These are phyloP conservation scores for Bombus confusus DNA, from an alignment of 1,140 invertebrate genomes.

Conservation along the genomic window DNA sequence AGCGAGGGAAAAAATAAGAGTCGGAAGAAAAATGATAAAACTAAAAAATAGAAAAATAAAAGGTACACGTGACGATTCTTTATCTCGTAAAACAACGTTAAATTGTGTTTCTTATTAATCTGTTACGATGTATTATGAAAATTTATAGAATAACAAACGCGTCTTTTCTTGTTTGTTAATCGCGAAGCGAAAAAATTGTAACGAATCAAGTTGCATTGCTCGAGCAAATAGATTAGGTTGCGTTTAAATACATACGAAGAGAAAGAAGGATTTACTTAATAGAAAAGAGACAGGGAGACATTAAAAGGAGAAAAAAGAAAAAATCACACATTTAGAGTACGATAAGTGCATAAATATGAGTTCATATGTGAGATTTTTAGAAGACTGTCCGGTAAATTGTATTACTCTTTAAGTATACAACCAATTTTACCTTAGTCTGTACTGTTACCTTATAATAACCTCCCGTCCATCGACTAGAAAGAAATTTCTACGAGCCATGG, in stretches of 20 bases:
- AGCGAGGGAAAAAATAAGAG: background rate
- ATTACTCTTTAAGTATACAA: background rate
- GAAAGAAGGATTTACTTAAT: background rate
- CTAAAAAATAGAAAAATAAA: background rate
- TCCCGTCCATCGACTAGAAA: slow-evolving; percentile 17
- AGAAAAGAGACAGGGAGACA: no score
- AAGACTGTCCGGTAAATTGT: slow-evolving; percentile 10
- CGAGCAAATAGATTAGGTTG: background rate
- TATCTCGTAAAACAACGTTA: background rate
- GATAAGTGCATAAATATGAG: background rate
- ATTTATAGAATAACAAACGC: background rate
- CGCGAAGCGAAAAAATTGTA: background rate
- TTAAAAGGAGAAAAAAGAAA: background rate
- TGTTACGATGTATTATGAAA: background rate
- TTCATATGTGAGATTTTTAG: background rate
- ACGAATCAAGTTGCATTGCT: background rate
- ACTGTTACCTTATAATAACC: background rate
- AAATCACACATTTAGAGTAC: background rate
- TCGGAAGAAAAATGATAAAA: background rate
- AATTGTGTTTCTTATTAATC: background rate
- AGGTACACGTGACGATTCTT: background rate
- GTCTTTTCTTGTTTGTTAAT: background rate
- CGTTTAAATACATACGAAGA: background rate
- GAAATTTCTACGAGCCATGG: background rate
- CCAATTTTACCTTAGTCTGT: slow-evolving; percentile 2